Percentiles rank a stretch among this genome's conserved stretches.
These are phyloP conservation scores for Melanotaenia pygmaea DNA, from an alignment of 2,797 vertebrate genomes.

Conservation along the genomic window DNA sequence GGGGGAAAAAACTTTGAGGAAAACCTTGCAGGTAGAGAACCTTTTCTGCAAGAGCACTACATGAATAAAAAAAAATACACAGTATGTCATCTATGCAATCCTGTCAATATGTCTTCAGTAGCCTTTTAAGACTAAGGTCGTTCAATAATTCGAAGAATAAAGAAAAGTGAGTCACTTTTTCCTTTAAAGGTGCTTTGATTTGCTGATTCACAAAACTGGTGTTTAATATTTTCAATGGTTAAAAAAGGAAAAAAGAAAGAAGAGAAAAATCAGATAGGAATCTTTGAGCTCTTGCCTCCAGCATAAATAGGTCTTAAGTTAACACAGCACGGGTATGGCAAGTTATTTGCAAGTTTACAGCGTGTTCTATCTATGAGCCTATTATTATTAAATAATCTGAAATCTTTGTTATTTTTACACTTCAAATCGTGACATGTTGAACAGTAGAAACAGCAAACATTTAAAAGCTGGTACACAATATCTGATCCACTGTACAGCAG, in stretches of 20 bases:
- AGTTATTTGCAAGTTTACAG: slow-evolving; percentile 29
- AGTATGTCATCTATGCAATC: background rate
- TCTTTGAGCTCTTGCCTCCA: background rate
- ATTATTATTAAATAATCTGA: background rate
- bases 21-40: slow-evolving; percentile 34
- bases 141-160: background rate
- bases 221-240: slow-evolving; percentile 6
- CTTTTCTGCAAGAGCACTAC: slow-evolving; percentile 31
- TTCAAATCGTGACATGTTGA: background rate
- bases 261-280: background rate
- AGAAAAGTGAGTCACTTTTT: background rate
- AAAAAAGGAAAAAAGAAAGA: slow-evolving; percentile 13
- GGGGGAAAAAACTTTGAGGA: slow-evolving; percentile 13
- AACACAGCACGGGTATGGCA: background rate
- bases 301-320: background rate
- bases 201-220: slow-evolving; percentile 12
- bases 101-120: background rate
- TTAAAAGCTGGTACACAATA: background rate
- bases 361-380: slow-evolving; percentile 4
- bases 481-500: slow-evolving; percentile 7
- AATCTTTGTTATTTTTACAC: slow-evolving; percentile 1
- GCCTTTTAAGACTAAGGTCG: background rate
- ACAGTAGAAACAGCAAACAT: background rate
- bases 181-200: background rate
- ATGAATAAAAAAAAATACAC: slow-evolving; percentile 9